Evolutionary conservation across 64 coral and sea anemone genomes (phyloP).

Genomic region (Acropora yongei): DNA sequence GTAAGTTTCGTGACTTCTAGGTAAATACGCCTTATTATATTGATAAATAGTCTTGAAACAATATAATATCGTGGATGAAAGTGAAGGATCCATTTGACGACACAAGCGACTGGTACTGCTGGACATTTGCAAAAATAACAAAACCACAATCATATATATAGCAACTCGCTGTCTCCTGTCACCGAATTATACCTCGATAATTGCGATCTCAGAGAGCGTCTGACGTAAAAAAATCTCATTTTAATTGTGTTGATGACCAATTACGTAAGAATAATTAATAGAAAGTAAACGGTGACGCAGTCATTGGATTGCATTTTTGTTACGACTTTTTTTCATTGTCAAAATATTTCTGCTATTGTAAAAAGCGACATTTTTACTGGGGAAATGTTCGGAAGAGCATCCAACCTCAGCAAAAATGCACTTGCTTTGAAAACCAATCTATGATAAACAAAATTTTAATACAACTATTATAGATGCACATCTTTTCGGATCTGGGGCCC

Average conservation of each 20-base stretch:
- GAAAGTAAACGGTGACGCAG: not conserved
- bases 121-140: not conserved
- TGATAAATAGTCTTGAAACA: not conserved
- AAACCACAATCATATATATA: too few species aligned
- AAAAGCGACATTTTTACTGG: too few species aligned
- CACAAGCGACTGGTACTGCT: not conserved
- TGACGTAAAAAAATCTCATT: not conserved
- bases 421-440: too few species aligned
- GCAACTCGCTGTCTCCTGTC: too few species aligned
- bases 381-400: too few species aligned
- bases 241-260: not conserved
- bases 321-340: too few species aligned
- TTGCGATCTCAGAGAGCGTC: not conserved
- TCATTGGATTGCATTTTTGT: not conserved
- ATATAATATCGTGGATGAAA: not conserved
- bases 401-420: too few species aligned
- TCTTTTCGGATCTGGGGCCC: too few species aligned
- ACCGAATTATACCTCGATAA: not conserved
- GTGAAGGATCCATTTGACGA: not conserved
- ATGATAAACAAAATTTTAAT: too few species aligned
- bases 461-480: too few species aligned
- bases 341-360: too few species aligned
- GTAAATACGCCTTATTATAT: not conserved
- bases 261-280: not conserved
- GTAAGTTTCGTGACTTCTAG: slow-evolving; percentile 44